Percentiles rank a stretch among this genome's conserved stretches.
phyloP scores from a whole-genome alignment of 2,888 invertebrate species.

The Melanophora roralis region DNA sequence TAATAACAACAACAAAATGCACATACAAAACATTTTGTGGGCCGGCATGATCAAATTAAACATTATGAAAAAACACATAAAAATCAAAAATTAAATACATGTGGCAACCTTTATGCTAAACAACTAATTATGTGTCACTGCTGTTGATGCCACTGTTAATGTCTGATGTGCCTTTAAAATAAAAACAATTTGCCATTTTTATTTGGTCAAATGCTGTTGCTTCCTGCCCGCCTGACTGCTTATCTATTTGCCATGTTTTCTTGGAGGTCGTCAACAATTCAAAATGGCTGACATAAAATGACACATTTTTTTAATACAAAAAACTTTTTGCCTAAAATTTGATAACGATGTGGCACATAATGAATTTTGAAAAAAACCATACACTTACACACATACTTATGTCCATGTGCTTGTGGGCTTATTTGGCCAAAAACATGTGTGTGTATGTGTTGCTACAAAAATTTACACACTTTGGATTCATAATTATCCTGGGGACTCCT shows the following conservation, averaged over 20 bases:
- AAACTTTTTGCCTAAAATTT: constrained; percentile 1
- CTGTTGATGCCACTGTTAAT: constrained; percentile 1
- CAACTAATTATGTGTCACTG: not conserved
- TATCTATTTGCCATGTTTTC: not conserved
- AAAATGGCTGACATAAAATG: constrained; percentile 13
- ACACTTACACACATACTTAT: not conserved
- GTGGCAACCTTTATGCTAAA: constrained; percentile 7
- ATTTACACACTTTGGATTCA: constrained; percentile 15
- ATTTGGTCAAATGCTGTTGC: not conserved
- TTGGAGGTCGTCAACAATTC: constrained; percentile 3
- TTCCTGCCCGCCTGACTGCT: not conserved
- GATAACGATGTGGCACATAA: constrained; percentile 2
- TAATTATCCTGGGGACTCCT: constrained; percentile 31
- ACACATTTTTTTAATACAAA: not conserved
- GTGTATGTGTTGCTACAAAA: not conserved
- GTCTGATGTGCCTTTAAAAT: constrained; percentile 13
- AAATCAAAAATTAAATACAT: not conserved
- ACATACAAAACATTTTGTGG: not conserved
- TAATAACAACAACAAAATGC: constrained; percentile 5
- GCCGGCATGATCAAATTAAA: not conserved
- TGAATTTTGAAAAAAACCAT: not conserved
- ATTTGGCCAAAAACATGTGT: not conserved
- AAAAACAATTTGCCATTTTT: constrained; percentile 20
- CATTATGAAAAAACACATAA: not conserved
- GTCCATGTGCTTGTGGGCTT: not conserved